These are phyloP conservation scores for Meloidogyne exigua DNA, from an alignment of 1,140 invertebrate genomes.

Conservation along the genomic window DNA sequence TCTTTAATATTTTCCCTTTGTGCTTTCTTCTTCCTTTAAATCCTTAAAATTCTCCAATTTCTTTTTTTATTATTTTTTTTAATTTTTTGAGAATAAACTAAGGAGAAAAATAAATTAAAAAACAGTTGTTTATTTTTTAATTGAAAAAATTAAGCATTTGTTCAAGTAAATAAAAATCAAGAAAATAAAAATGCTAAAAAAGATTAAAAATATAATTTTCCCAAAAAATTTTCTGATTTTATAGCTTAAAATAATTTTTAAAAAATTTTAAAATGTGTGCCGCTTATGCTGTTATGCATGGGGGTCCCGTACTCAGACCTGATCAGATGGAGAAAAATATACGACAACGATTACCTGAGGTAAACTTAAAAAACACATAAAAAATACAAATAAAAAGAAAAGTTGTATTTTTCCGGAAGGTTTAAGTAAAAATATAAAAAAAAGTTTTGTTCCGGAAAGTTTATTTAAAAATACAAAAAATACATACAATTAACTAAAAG, in stretches of 20 bases:
- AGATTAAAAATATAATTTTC: background rate
- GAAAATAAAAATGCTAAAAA: background rate
- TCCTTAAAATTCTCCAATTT: background rate
- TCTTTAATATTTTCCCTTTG: background rate
- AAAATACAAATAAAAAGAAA: background rate
- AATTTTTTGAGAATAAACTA: background rate
- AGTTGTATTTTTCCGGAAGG: background rate
- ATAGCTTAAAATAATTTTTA: background rate
- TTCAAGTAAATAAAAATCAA: background rate
- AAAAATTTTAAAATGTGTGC: background rate
- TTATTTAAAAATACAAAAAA: too few species aligned
- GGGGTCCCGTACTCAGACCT: constrained; percentile 12
- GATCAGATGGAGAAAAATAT: constrained; percentile 17
- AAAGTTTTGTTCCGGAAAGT: too few species aligned
- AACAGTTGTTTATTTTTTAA: constrained; percentile 2
- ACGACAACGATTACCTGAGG: constrained; percentile 10
- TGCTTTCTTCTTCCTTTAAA: too few species aligned
- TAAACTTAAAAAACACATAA: background rate
- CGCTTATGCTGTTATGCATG: background rate
- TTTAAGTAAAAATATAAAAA: too few species aligned
- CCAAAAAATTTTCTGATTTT: too few species aligned
- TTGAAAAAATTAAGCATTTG: background rate
- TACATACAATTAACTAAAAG: background rate
- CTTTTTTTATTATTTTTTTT: background rate
- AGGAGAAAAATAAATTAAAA: background rate